Evolutionary conservation across 1,140 invertebrate species (phyloP).

Genomic region (Tetramorium parvispinum): DNA sequence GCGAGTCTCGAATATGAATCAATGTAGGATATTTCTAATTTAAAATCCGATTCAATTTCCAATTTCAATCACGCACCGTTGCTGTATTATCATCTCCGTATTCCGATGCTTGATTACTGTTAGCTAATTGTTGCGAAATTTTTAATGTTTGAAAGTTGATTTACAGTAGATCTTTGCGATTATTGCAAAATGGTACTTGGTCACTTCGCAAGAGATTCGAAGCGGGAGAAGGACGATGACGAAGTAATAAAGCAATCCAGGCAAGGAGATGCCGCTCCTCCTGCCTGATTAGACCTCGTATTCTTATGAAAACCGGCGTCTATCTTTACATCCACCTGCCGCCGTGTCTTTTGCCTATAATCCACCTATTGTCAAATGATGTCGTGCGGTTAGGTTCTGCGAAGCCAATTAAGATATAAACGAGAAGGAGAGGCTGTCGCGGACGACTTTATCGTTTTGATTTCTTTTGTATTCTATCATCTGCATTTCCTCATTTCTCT

Average conservation of each 20-base stretch:
- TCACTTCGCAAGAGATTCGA: background rate
- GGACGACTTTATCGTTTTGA: slow-evolving; percentile 39
- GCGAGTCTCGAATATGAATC: background rate
- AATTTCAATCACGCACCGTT: slow-evolving; percentile 23
- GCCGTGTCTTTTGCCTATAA: slow-evolving; percentile 63
- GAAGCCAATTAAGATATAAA: slow-evolving; percentile 65
- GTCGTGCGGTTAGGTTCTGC: slow-evolving; percentile 52
- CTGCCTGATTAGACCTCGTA: slow-evolving; percentile 59
- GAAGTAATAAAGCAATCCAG: slow-evolving; percentile 41
- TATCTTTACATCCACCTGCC: slow-evolving; percentile 50
- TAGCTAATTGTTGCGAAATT: slow-evolving; percentile 29
- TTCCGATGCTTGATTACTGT: background rate
- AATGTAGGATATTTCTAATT: slow-evolving; percentile 35
- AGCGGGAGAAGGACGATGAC: slow-evolving; percentile 26
- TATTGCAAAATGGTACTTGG: slow-evolving; percentile 17
- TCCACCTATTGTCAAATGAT: slow-evolving; percentile 65
- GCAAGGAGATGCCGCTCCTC: slow-evolving; percentile 27
- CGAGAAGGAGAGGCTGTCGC: background rate
- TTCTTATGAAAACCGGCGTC: slow-evolving; percentile 42
- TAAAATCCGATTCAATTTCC: slow-evolving; percentile 23
- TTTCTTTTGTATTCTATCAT: background rate
- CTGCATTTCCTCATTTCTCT: background rate
- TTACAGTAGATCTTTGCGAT: slow-evolving; percentile 11
- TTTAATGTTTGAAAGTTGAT: slow-evolving; percentile 37
- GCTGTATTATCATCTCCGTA: background rate